These are phyloP conservation scores for Pongo pygmaeus DNA, from an alignment of 2,113 vertebrate genomes.

Conservation along the genomic window DNA sequence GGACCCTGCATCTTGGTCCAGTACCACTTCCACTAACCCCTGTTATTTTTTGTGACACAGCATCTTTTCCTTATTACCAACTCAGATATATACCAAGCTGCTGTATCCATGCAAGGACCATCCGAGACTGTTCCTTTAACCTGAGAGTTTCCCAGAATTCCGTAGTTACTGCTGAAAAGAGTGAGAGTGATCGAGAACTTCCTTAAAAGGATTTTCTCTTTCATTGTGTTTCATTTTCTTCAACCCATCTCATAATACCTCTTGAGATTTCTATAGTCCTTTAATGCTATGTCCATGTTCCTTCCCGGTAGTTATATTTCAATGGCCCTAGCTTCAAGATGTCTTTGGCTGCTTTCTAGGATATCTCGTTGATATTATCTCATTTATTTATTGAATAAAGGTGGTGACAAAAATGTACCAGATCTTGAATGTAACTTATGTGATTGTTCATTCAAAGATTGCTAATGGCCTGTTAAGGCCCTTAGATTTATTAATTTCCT, in stretches of 20 bases:
- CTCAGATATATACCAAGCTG: not conserved
- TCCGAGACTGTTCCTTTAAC: not conserved
- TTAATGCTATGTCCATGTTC: not conserved
- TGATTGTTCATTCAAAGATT: not conserved
- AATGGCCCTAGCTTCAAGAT: not conserved
- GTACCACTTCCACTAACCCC: not conserved
- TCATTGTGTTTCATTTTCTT: not conserved
- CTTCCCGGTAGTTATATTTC: not conserved
- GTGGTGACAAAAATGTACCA: not conserved
- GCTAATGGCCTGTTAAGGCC: not conserved
- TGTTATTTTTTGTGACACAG: not conserved
- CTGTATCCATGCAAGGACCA: not conserved
- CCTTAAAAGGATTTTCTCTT: not conserved
- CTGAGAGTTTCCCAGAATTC: not conserved
- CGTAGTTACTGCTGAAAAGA: not conserved
- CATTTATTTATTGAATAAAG: not conserved
- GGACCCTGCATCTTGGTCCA: not conserved
- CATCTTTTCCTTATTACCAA: slow-evolving; percentile 10
- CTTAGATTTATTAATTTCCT: not conserved
- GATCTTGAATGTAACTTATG: not conserved
- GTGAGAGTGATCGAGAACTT: not conserved
- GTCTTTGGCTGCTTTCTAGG: not conserved
- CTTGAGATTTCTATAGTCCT: not conserved
- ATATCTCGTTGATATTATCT: not conserved
- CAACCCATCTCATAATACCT: not conserved